Conservation (phyloP, 2,113 vertebrate genomes). For the Castor canadensis region DNA sequence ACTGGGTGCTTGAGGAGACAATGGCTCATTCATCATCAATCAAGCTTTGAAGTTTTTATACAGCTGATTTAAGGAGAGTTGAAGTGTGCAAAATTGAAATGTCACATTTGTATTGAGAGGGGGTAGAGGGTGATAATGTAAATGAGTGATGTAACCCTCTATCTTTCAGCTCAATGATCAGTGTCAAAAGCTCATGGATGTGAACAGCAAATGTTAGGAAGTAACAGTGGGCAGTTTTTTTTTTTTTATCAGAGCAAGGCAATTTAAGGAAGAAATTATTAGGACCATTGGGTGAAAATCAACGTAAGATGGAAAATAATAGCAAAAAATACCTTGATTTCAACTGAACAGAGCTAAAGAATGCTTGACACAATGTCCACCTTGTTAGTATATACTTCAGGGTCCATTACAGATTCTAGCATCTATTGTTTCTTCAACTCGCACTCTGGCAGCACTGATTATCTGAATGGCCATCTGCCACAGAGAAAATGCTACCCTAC, state of each 20-base stretch:
- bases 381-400: not conserved
- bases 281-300: constrained; percentile 79
- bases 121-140: constrained; percentile 83
- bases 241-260: constrained; percentile 76
- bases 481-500: not conserved
- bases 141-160: constrained; percentile 87
- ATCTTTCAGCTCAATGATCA: constrained; percentile 85
- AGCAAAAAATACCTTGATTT: constrained; percentile 73
- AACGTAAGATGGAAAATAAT: constrained; percentile 67
- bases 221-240: constrained; percentile 69
- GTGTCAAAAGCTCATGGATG: constrained; percentile 81
- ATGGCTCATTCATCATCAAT: constrained; percentile 87
- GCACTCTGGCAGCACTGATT: not conserved
- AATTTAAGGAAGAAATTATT: constrained; percentile 80
- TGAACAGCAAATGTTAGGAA: constrained; percentile 72
- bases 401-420: not conserved
- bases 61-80: constrained; percentile 88
- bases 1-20: constrained; percentile 83
- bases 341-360: constrained; percentile 40
- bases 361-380: not conserved
- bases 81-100: constrained; percentile 88
- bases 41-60: constrained; percentile 87
- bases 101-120: constrained; percentile 87
- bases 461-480: not conserved
- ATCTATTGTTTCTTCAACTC: not conserved